A percentile compares a stretch with the other conserved stretches of the same genome.
These are phyloP conservation scores for Nothoprocta perdicaria DNA, from an alignment of 2,113 vertebrate species.

Conservation along the genomic window DNA sequence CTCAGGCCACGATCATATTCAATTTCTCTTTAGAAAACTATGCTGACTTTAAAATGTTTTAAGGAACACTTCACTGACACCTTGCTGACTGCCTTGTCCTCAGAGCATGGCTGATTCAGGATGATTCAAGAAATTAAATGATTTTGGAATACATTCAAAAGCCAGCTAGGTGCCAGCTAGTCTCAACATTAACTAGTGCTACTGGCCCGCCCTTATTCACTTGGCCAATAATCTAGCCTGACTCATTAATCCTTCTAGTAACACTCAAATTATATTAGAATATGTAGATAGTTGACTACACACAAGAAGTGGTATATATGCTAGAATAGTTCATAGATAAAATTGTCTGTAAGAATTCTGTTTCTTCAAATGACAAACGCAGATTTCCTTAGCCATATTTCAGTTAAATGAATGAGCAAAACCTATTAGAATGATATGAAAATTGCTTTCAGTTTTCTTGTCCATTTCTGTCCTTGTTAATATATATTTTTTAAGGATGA, in stretches of 20 bases:
- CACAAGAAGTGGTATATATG: not conserved
- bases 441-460: not conserved
- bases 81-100: not conserved
- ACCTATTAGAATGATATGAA: not conserved
- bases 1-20: not conserved
- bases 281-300: not conserved
- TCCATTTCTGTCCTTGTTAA: not conserved
- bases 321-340: not conserved
- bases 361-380: not conserved
- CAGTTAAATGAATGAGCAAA: not conserved
- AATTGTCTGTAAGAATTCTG: not conserved
- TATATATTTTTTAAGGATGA: not conserved
- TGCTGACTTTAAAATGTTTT: not conserved
- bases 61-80: not conserved
- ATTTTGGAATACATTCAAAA: not conserved
- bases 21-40: not conserved
- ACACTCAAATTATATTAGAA: not conserved
- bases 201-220: not conserved
- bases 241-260: not conserved
- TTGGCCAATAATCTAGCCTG: not conserved
- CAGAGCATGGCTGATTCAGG: not conserved
- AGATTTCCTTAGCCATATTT: accelerated
- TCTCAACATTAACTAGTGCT: not conserved
- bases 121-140: not conserved
- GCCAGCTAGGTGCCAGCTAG: not conserved